Evolutionary conservation across 2,888 invertebrate genomes (phyloP), one percentile per base, ranked within the genome.

Genomic region (Cephus runcator): DNA sequence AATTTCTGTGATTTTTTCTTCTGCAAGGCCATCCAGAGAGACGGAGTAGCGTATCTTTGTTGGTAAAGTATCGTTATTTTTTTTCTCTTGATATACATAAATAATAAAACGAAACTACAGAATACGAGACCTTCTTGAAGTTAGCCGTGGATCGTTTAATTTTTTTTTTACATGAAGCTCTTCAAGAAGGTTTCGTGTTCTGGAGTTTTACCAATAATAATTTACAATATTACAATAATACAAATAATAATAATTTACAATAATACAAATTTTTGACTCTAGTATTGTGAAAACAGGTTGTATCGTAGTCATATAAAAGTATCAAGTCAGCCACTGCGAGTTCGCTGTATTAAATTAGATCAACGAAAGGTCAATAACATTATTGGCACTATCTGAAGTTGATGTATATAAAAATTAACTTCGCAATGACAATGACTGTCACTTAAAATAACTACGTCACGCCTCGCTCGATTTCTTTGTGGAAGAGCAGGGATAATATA

Each of bases 1-100:
- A 81, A 83, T 82, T 83, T 78, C 56, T 23, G 23, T 56, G 56
- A 56, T 15, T 56, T 23, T 23, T 23, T 23, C 35, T 35, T 23
- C 23, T 23, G 9, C 56, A 23, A 56, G 56, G 56, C 9, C 56
- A 23, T 56, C 56, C 56, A 23, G 23, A 56, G 56, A 56, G 56
- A 23, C 23, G 56, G 23, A 56, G 23, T 23, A 56, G 23, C 6
- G 23, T 56, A 56, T 56, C 23, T 23, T 23, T 56, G 9, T 56
- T 23, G 56, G 56, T 56, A 56, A 56, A 23, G 56, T 56, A 56
- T 23, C 23, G 0, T 56, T 56, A 56, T 56, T 23, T 23, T 56
- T 23, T 56, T 56, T 15, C 9, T 9, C 23, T 40, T 15, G 15
- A 40, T 40, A 40, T 56, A 56, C 56, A 56, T 56, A 56, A 56